These are phyloP conservation scores for Coracias cyanogaster DNA, from an alignment of 2,797 vertebrate species.

Conservation along the genomic window DNA sequence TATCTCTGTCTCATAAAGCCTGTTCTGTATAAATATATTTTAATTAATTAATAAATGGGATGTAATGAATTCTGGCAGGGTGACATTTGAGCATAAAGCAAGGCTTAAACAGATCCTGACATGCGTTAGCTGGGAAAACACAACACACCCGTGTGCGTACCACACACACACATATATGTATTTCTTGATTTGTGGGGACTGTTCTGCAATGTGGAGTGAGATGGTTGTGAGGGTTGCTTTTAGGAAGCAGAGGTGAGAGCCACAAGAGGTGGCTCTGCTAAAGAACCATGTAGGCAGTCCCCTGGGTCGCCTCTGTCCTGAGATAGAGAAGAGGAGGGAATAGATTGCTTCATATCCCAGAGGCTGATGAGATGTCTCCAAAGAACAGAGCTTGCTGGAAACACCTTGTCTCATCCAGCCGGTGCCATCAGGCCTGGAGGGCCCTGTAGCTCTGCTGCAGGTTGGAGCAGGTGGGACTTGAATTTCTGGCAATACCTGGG, in stretches of 20 bases:
- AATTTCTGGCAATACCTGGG: background rate
- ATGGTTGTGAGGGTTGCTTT: background rate
- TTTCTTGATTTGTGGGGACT: background rate
- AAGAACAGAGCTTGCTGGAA: background rate
- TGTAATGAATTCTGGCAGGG: slow-evolving; percentile 84
- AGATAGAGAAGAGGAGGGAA: background rate
- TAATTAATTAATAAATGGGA: slow-evolving; percentile 85
- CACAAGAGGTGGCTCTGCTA: background rate
- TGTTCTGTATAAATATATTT: slow-evolving; percentile 81
- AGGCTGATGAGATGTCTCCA: background rate
- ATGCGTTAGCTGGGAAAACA: slow-evolving; percentile 77
- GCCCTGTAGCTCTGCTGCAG: background rate
- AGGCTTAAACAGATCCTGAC: slow-evolving; percentile 79
- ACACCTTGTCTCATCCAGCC: background rate
- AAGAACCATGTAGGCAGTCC: background rate
- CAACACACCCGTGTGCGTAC: background rate
- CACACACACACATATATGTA: background rate
- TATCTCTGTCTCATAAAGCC: slow-evolving; percentile 77
- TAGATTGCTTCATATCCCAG: background rate
- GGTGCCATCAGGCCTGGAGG: accelerated
- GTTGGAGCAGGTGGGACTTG: background rate
- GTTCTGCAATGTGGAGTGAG: background rate
- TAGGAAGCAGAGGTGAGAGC: background rate
- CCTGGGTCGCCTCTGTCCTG: background rate
- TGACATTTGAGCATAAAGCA: slow-evolving; percentile 82